Evolutionary conservation across 2,797 vertebrate genomes (phyloP), one percentile per base, ranked within the genome.

Genomic region (Esox lucius): DNA sequence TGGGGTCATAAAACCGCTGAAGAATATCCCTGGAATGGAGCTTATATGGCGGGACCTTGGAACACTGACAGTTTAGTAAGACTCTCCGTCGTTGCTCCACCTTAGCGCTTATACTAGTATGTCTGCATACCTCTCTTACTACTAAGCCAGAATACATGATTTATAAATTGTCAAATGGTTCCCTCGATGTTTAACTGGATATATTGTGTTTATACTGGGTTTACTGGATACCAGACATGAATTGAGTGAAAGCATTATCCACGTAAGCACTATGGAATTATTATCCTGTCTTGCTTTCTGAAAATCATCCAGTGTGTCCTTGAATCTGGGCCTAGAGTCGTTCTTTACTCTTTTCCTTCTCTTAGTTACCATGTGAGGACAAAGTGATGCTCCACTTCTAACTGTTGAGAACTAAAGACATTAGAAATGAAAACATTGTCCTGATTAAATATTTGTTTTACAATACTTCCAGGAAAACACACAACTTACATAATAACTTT

Each of bases 251-350:
- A 61, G 9, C 22, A 24, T 61, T 24, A 61, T 61, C 56, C 56
- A 24, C 61, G 56, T 61, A 59, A 59, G 56, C n/a, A 24, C n/a
- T 59, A 22, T 59, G 56, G 56, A 59, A 59, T 59, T 59, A 59
- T 59, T 59, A 59, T 24, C 56, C 56, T 24, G n/a, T 59, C 22
- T 59, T 59, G 56, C 56, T 24, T 59, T 59, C 56, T 24, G 56
- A 59, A 59, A 59, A 59, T 5, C 22, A 13, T 59, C 56, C 56
- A 59, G 8, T 59, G 11, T n/a, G 22, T 59, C 22, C 22, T 24
- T 59, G 56, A 59, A 59, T 59, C 56, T 24, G 56, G n/a, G 22
- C 56, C 56, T 8, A 59, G 56, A 59, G 56, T 59, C n/a, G 1
- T 22, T 61, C 15, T 53, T 13, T 46, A 46, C 56, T 24, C 0